Conservation (phyloP, 2,113 vertebrate species). For the Malurus melanocephalus region DNA sequence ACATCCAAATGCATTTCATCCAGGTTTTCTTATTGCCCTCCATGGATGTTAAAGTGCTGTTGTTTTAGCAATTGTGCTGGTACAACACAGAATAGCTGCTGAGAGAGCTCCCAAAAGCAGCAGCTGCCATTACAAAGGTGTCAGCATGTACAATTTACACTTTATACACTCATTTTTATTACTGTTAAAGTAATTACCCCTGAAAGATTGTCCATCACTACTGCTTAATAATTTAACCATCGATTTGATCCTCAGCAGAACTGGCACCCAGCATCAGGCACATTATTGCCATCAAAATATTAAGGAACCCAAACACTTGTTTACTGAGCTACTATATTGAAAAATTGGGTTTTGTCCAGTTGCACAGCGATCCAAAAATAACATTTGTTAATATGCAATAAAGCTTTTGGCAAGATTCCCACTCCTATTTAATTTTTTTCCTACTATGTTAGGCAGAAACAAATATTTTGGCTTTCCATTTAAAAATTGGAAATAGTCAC, state of each 20-base stretch:
- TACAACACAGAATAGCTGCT: background rate
- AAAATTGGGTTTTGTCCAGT: background rate
- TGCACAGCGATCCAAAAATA: background rate
- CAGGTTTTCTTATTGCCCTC: background rate
- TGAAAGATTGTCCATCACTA: background rate
- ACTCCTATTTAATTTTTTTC: background rate
- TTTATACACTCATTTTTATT: conserved; percentile 14
- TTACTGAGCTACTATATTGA: background rate
- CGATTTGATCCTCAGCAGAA: background rate
- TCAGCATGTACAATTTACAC: background rate
- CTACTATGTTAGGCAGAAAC: background rate
- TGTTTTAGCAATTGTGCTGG: background rate
- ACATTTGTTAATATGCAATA: background rate
- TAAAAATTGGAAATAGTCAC: background rate
- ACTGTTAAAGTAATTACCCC: conserved; percentile 16
- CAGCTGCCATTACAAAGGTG: background rate
- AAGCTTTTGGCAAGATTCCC: background rate
- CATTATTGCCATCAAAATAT: background rate
- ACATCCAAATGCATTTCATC: background rate
- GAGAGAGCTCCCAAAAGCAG: conserved; percentile 14
- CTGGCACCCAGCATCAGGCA: background rate
- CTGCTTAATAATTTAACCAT: conserved; percentile 26
- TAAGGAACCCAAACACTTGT: background rate
- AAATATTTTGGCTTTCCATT: conserved; percentile 8
- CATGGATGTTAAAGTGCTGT: background rate